Evolutionary conservation across 1,140 invertebrate genomes (phyloP).

Genomic region (Lepidotrigona ventralis): DNA sequence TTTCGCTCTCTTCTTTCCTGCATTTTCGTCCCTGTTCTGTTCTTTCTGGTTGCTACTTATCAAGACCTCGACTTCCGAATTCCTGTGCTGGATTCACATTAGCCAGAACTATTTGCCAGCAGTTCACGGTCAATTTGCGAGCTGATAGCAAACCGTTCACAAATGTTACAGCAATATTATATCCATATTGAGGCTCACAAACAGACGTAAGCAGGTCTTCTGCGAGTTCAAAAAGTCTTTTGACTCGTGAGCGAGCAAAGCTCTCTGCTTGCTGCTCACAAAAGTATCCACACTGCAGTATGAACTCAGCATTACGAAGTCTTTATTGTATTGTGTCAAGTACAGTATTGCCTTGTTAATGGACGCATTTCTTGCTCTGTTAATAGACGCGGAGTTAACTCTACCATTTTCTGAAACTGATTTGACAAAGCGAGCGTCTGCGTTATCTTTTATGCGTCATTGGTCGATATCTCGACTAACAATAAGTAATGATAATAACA

Average conservation of each 20-base stretch:
- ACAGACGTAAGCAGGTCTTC: not conserved
- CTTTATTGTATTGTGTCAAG: not conserved
- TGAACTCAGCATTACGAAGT: not conserved
- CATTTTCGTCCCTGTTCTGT: too few species aligned
- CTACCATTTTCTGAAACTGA: not conserved
- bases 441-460: not conserved
- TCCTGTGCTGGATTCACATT: not conserved
- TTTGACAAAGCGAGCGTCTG: not conserved
- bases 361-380: not conserved
- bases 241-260: too few species aligned
- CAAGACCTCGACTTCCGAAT: not conserved
- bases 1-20: too few species aligned
- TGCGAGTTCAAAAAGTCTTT: not conserved
- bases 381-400: not conserved
- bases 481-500: not conserved
- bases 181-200: not conserved
- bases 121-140: not conserved
- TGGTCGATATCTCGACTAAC: not conserved
- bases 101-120: not conserved
- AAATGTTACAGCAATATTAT: not conserved
- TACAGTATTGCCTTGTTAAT: not conserved
- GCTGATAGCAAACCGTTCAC: not conserved
- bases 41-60: not conserved
- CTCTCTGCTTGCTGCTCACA: not conserved
- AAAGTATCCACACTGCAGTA: not conserved